Conservation (phyloP, 2,113 vertebrate species). For the Syrrhaptes paradoxus region DNA sequence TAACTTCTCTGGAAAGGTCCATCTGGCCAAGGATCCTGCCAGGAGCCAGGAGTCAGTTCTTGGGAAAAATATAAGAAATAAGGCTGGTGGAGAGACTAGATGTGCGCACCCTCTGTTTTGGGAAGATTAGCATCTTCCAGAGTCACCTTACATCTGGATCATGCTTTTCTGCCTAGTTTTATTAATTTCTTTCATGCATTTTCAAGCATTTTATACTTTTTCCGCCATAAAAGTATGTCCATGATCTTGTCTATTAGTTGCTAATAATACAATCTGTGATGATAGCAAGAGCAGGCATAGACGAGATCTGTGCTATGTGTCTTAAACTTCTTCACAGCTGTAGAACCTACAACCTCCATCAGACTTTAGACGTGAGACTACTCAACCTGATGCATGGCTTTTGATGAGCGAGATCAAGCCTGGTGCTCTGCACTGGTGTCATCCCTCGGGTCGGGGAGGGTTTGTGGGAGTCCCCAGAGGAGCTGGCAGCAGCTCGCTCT, state of each 20-base stretch:
- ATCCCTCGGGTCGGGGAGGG: neutral
- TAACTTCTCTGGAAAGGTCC: slow-evolving; percentile 3
- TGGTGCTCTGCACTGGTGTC: neutral
- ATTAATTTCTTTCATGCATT: neutral
- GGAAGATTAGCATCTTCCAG: neutral
- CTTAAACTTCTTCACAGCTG: neutral
- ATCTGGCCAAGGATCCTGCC: neutral
- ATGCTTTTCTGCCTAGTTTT: neutral
- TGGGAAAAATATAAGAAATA: neutral
- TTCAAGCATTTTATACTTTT: neutral
- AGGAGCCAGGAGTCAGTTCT: neutral
- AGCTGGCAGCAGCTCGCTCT: neutral
- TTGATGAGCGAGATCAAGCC: neutral
- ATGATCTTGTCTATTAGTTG: neutral
- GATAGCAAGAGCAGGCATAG: neutral
- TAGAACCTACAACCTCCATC: neutral
- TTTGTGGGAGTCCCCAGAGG: neutral
- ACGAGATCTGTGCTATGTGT: neutral
- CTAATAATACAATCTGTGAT: rapidly evolving
- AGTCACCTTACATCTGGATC: neutral
- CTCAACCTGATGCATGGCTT: neutral
- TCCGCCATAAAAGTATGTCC: neutral
- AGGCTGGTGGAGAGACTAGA: neutral
- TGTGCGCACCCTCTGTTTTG: neutral
- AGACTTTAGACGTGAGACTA: rapidly evolving